These are phyloP conservation scores for Eurytoma californica DNA, from an alignment of 2,888 invertebrate species.

Conservation along the genomic window DNA sequence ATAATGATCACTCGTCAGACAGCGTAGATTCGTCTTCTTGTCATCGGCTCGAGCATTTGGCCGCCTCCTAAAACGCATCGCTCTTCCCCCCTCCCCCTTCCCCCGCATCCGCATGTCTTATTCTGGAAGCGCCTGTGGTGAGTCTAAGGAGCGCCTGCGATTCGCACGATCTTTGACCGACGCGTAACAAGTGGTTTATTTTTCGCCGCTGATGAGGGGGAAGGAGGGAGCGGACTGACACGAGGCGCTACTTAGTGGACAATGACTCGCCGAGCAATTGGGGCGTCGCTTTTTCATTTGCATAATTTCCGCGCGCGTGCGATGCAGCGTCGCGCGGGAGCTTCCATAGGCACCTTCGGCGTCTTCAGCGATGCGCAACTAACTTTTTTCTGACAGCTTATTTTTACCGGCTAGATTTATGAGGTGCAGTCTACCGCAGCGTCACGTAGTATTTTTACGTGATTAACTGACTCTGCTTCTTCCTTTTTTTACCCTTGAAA, in stretches of 20 bases:
- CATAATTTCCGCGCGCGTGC: not conserved
- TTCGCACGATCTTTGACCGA: constrained; percentile 42
- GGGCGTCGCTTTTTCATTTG: constrained; percentile 1
- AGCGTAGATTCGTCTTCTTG: constrained; percentile 35
- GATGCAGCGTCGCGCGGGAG: not conserved
- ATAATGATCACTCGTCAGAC: too few species aligned
- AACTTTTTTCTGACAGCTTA: too few species aligned
- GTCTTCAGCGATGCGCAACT: too few species aligned
- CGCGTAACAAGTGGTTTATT: constrained; percentile 36
- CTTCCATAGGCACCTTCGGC: too few species aligned
- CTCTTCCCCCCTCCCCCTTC: not conserved
- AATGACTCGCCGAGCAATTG: constrained; percentile 9
- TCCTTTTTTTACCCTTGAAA: too few species aligned
- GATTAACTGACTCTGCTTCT: too few species aligned
- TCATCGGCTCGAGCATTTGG: constrained; percentile 3
- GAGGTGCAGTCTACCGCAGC: too few species aligned
- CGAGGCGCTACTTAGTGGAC: not conserved
- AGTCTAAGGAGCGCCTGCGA: not conserved
- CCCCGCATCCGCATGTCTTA: too few species aligned
- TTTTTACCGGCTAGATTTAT: too few species aligned
- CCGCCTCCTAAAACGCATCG: constrained; percentile 30
- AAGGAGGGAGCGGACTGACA: not conserved
- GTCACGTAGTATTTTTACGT: too few species aligned
- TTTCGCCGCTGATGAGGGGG: not conserved
- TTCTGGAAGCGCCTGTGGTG: not conserved